Percentiles rank a stretch among this genome's conserved stretches.
These are phyloP conservation scores for Papilio glaucus DNA, from an alignment of 1,140 invertebrate species.

Conservation along the genomic window DNA sequence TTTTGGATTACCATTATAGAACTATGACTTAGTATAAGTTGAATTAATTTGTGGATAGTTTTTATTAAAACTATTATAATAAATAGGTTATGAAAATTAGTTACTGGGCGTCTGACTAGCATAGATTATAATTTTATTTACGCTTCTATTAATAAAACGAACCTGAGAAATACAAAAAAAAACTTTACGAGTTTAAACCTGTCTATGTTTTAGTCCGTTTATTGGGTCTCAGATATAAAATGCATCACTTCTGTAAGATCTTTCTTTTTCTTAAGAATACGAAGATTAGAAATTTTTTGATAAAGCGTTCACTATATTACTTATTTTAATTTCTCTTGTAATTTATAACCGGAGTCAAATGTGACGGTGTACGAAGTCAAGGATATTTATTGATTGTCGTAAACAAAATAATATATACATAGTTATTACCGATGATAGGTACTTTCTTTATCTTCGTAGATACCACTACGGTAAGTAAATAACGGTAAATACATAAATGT, in stretches of 20 bases:
- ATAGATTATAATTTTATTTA: background rate
- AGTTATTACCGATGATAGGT: background rate
- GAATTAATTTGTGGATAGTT: background rate
- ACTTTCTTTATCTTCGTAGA: background rate
- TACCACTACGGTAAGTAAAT: conserved; percentile 28
- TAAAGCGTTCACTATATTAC: background rate
- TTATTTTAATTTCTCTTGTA: background rate
- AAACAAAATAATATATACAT: background rate
- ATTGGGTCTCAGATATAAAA: no score
- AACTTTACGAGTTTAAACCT: no score
- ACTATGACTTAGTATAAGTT: no score
- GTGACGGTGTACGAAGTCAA: background rate
- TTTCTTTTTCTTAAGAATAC: background rate
- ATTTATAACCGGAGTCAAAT: background rate
- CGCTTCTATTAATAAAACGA: no score
- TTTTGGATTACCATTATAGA: background rate
- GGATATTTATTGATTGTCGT: background rate
- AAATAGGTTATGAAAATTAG: no score
- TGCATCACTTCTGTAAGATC: no score
- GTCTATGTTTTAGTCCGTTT: no score
- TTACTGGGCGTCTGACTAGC: no score
- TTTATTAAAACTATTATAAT: background rate
- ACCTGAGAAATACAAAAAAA: no score
- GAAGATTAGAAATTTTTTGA: background rate
- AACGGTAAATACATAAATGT: no score